Evolutionary conservation across 2,797 vertebrate genomes (phyloP), one percentile per base, ranked within the genome.

Genomic region (Manis crassicaudata): DNA sequence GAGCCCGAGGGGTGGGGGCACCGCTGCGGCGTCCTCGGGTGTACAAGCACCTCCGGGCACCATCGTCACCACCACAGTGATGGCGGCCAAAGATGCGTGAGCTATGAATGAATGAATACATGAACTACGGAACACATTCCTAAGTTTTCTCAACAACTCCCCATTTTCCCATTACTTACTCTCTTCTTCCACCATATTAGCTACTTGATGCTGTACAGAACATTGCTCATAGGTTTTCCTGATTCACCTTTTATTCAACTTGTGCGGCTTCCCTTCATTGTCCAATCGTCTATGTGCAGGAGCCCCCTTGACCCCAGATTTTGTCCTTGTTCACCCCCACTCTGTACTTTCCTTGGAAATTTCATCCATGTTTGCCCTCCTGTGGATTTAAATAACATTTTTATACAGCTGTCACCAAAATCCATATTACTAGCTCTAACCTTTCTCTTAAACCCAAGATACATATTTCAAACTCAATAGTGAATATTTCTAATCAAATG

Each of bases 381-480:
- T 9, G 68, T 84, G 83, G 25, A 32, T 79, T 90, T 96, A 63
- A 88, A 92, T 20, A 60, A 4, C 46, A 70, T 25, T 81, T 91
- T 91, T 67, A 85, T 67, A 62, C 7, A 67, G 29, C 58, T 73
- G 73, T 70, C 84, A 83, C 35, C 21, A 65, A 94, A 93, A 95
- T 95, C 80, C 79, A 35, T 87, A 86, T 79, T 72, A 83, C 18
- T 70, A 81, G n/a, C 6, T 92, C 60, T 88, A 95, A 76, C 16
- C n/a, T 96, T 92, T 81, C 23, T 83, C 85, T 32, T 91, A 92
- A 90, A 8, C 25, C 72, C 40, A 76, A 92, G 79, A 76, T 87
- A 70, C 6, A 70, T 75, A 76, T 94, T 95, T 88, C 88, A 92
- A 80, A 95, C n/a, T 63, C 32, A 32, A n/a, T 80, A 89, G 40